phyloP scores from a whole-genome alignment of 2,113 vertebrate genomes.

The Embiotoca jacksoni region DNA sequence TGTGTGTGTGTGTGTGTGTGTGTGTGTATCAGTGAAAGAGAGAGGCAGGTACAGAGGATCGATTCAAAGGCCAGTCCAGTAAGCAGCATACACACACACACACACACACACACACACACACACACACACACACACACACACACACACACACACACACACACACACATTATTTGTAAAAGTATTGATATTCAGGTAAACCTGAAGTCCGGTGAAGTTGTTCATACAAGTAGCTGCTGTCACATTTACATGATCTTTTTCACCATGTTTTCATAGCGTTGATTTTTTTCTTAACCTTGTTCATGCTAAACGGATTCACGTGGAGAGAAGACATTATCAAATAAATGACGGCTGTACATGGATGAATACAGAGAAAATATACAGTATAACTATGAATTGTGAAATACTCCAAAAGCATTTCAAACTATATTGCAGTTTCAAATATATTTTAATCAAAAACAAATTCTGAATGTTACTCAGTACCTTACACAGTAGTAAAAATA shows the following conservation, averaged over 20 bases:
- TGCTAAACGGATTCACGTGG: not conserved
- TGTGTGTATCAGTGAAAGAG: too few relatives aligned
- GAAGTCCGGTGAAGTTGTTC: not conserved
- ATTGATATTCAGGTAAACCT: constrained; percentile 6
- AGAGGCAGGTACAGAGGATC: too few relatives aligned
- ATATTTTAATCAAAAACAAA: not conserved
- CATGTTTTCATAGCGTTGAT: not conserved
- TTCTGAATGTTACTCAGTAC: not conserved
- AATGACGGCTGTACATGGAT: not conserved
- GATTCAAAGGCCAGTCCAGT: too few relatives aligned
- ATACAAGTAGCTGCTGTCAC: not conserved
- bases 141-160: too few relatives aligned
- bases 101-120: too few relatives aligned
- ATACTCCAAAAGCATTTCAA: not conserved
- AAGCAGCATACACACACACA: too few relatives aligned
- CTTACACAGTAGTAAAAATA: not conserved
- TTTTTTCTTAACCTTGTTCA: not conserved
- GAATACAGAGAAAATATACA: not conserved
- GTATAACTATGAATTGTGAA: not conserved
- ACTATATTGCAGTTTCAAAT: too few relatives aligned
- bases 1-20: not conserved
- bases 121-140: too few relatives aligned
- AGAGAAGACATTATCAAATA: not conserved
- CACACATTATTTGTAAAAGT: not conserved
- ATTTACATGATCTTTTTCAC: not conserved